Base-by-base conservation (phyloP, 2,888 invertebrate genomes). In the Erebia aethiops region DNA sequence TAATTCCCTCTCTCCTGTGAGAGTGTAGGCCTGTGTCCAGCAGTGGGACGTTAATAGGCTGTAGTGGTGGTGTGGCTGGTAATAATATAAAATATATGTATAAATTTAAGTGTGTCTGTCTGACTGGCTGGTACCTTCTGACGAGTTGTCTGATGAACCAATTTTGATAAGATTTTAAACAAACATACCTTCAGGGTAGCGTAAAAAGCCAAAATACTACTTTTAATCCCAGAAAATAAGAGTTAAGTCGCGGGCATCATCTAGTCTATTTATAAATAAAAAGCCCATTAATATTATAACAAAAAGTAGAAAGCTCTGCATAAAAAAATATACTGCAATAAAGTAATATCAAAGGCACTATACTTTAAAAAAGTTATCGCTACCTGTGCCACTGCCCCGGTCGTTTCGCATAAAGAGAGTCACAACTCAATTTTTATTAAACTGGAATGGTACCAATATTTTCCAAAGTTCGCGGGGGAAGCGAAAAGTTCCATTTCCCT, bases 381-480 rank as follows among this genome's bases (percentile, higher is more conserved):
- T 66, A 66, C 66, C 66, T 66, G 66, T 57, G 56, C 56, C 66
- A 66, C 65, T 66, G 66, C 46, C 56, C 66, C 66, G 43, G 56
- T 72, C 64, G 43, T 56, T 70, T 66, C 60, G 35, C 49, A 69
- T 70, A 70, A 62, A 58, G 67, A 63, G 68, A 76, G 66, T 74
- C 75, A 75, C 77, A 78, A 75, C 77, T 77, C 74, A 75, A 77
- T 79, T 79, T 79, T 78, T 79, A 80, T 79, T 77, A 79, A 77
- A 76, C 77, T 77, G 76, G 77, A 80, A 76, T 75, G 73, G 71
- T 75, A 71, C 77, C 78, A 77, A 77, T 77, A 77, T 78, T 78
- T 78, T 74, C 71, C 74, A 75, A 78, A 79, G 71, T 79, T 80
- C 72, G 73, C 71, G 72, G 71, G 70, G 72, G 75, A 74, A 76